Conservation (phyloP, 2,797 vertebrate genomes). For the Cyprinodon diabolis region DNA sequence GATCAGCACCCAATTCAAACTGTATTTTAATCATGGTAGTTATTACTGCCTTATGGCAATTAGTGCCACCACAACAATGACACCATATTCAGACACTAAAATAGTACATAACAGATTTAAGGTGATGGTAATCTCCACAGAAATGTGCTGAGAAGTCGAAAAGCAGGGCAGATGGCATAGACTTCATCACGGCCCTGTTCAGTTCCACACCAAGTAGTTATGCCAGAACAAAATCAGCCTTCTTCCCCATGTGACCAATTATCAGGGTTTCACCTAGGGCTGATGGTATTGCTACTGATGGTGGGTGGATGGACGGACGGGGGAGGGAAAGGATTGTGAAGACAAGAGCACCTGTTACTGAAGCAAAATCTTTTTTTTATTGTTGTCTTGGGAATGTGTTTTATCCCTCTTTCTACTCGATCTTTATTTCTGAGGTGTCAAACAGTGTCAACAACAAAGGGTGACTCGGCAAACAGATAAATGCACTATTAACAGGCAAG, state of each 20-base stretch:
- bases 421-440: slow-evolving; percentile 6
- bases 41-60: slow-evolving; percentile 14
- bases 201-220: slow-evolving; percentile 68
- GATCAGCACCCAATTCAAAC: slow-evolving; percentile 24
- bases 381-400: background rate
- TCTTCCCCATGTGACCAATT: slow-evolving; percentile 84
- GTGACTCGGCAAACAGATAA: slow-evolving; percentile 25
- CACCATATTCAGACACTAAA: slow-evolving; percentile 41
- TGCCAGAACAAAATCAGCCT: slow-evolving; percentile 74
- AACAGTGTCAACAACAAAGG: slow-evolving; percentile 10
- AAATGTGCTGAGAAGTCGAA: slow-evolving; percentile 62
- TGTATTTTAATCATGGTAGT: slow-evolving; percentile 26
- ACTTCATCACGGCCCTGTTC: slow-evolving; percentile 69
- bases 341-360: slow-evolving; percentile 60
- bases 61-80: slow-evolving; percentile 26
- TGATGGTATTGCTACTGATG: slow-evolving; percentile 46
- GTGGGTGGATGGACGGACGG: slow-evolving; percentile 18
- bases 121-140: slow-evolving; percentile 48
- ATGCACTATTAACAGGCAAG: slow-evolving; percentile 11
- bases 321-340: slow-evolving; percentile 9
- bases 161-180: slow-evolving; percentile 79
- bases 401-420: background rate
- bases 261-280: slow-evolving; percentile 81
- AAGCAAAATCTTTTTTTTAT: slow-evolving; percentile 35
- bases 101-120: slow-evolving; percentile 59